Evolutionary conservation across 2,113 vertebrate genomes (phyloP), one percentile per base, ranked within the genome.

Genomic region (Sebastes schlegelii): DNA sequence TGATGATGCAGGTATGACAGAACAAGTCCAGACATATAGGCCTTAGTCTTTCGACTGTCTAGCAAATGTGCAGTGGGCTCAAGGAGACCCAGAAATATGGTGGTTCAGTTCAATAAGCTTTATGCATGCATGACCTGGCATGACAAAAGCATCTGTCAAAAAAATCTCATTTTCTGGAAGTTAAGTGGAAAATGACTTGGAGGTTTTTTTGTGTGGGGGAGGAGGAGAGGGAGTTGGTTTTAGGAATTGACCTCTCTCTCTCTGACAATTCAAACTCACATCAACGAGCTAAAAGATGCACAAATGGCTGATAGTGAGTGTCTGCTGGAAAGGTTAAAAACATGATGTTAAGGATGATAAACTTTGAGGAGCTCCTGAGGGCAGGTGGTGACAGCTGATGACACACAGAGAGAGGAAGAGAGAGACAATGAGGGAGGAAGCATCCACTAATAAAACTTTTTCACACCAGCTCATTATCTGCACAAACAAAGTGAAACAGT

Each of bases 1-100:
- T 57, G 83, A 89, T 62, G 84, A 89, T 72, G 88, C 77, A 92
- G 87, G 90, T 90, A 92, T 94, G 92, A 86, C 52, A 71, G 74
- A 92, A 91, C 93, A 93, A 91, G 93, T 92, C 91, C 65, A 60
- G 89, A 88, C 93, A 87, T 88, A 90, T 86, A 85, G 86, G 21
- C 75, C 42, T 74, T 54, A 78, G 83, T 61, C 74, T 89, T 77
- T 57, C 51, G 11, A 85, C 78, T 84, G 65, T 84, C 65, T 62
- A 77, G 61, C 19, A 69, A 91, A 88, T 89, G 89, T 78, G 87
- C 83, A 85, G 54, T 46, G 68, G 75, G 82, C 40, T 84, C 23
- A n/a, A 54, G 49, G 48, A 67, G 40, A 3, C 72, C 72, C 64
- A 66, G 70, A 51, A 21, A 52, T 34, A 9, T 83, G 46, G 55